A percentile compares a stretch with the other conserved stretches of the same genome.
phyloP scores from a whole-genome alignment of 2,797 vertebrate genomes.

The Hydrolagus colliei region DNA sequence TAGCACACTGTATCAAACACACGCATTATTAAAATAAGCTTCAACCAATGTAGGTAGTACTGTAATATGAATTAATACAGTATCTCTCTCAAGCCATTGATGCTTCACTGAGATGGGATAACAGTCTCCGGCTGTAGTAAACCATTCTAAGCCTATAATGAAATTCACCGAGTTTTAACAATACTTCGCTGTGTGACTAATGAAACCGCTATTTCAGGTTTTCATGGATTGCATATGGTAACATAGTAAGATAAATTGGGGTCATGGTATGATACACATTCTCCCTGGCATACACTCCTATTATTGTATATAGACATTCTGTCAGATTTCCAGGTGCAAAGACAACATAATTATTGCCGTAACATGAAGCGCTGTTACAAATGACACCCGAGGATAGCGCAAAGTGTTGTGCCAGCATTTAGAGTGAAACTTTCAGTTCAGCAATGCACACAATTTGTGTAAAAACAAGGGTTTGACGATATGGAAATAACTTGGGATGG shows the following conservation, averaged over 20 bases:
- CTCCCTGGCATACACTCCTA: conserved; percentile 6
- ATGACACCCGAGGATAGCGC: background rate
- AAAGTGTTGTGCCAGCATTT: conserved; percentile 23
- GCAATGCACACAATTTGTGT: conserved; percentile 12
- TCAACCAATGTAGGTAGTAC: background rate
- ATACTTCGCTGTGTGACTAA: background rate
- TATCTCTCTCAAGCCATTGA: background rate
- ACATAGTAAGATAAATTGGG: conserved; percentile 27
- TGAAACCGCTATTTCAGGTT: conserved; percentile 17
- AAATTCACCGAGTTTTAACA: conserved; percentile 16
- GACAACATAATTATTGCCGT: conserved; percentile 28
- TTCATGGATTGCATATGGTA: conserved; percentile 1
- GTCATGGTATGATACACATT: conserved; percentile 21
- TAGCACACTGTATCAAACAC: too few species aligned
- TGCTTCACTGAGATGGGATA: background rate
- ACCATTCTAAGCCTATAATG: background rate
- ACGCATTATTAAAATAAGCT: too few species aligned
- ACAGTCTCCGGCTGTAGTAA: background rate
- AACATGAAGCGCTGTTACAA: conserved; percentile 27
- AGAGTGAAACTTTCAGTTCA: conserved; percentile 1
- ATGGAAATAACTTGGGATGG: background rate
- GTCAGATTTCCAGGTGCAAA: conserved; percentile 28
- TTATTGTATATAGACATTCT: conserved; percentile 24
- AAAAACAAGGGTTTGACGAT: background rate
- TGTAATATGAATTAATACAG: background rate